Evolutionary conservation across 2,113 vertebrate genomes (phyloP).

Genomic region (Martes martes): DNA sequence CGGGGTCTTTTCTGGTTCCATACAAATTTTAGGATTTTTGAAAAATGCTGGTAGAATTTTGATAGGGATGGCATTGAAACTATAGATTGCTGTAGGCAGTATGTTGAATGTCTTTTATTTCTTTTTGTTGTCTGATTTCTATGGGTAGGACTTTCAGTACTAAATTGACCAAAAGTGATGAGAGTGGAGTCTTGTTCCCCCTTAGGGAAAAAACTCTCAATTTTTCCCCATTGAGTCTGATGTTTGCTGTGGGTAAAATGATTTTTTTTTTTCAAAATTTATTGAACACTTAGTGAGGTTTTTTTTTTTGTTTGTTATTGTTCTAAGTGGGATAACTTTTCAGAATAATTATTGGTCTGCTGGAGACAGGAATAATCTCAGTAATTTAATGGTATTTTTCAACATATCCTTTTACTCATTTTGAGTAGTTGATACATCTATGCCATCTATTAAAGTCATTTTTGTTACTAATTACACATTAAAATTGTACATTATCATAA

Average conservation of each 20-base stretch:
- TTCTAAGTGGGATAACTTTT: not conserved
- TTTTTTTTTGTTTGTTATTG: not conserved
- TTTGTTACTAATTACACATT: not conserved
- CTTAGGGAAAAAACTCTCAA: not conserved
- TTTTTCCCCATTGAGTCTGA: not conserved
- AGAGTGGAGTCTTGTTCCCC: not conserved
- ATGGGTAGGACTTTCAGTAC: not conserved
- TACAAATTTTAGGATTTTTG: too few relatives aligned
- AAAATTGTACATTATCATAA: not conserved
- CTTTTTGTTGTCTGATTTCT: not conserved
- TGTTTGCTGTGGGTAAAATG: not conserved
- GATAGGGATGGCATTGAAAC: too few relatives aligned
- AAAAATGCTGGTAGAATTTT: too few relatives aligned
- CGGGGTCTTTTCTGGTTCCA: too few relatives aligned
- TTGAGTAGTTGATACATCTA: not conserved
- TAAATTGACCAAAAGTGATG: not conserved
- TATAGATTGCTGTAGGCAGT: too few relatives aligned
- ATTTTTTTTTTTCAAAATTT: not conserved
- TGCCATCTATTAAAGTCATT: not conserved
- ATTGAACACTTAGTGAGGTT: not conserved
- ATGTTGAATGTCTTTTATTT: not conserved
- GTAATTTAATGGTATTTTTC: not conserved
- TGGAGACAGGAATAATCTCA: not conserved
- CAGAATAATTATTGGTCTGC: not conserved
- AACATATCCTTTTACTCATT: not conserved